Evolutionary conservation across 2,113 vertebrate genomes (phyloP), one percentile per base, ranked within the genome.

Genomic region (Turdus rufiventris): DNA sequence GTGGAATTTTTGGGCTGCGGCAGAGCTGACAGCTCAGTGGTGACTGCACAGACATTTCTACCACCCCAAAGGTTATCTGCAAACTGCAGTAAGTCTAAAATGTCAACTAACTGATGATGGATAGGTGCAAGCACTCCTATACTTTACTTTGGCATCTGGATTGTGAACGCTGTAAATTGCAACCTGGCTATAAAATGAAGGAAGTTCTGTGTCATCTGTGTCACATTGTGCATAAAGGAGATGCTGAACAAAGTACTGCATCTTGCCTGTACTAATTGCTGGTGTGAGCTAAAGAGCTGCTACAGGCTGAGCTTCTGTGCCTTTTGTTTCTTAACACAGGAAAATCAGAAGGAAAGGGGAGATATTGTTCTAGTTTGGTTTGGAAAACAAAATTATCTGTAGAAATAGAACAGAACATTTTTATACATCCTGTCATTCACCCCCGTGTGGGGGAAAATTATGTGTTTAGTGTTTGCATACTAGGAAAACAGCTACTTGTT

Each of bases 31-130:
- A 94, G 36, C 34, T n/a, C 33, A 60, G 14, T 3, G 4, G 62
- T 67, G 36, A 38, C 45, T 84, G 83, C 33, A 68, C 23, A 65
- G 74, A 42, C 5, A 24, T 91, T 77, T 91, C 66, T 81, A 25
- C 42, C 16, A 68, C 60, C 53, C 54, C 75, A 95, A 92, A 93
- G 60, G 71, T 93, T 77, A 84, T 81, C 93, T 93, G 62, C 47
- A 84, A 95, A 53, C n/a, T 36, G 14, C 50, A 73, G 38, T 58
- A 66, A 75, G 53, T 83, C 38, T 48, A 48, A 95, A 96, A 93
- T 88, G n/a, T 84, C 81, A 88, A 47, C 40, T 73, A 89, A 57
- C 33, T 70, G 56, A 21, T 70, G 83, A 88, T 42, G 33, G 40
- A 89, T 92, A 54, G 19, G 91, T 93, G 42, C 18, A 81, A 84